Evolutionary conservation across 2,113 vertebrate species (phyloP), one percentile per base, ranked within the genome.

Genomic region (Myodes glareolus): DNA sequence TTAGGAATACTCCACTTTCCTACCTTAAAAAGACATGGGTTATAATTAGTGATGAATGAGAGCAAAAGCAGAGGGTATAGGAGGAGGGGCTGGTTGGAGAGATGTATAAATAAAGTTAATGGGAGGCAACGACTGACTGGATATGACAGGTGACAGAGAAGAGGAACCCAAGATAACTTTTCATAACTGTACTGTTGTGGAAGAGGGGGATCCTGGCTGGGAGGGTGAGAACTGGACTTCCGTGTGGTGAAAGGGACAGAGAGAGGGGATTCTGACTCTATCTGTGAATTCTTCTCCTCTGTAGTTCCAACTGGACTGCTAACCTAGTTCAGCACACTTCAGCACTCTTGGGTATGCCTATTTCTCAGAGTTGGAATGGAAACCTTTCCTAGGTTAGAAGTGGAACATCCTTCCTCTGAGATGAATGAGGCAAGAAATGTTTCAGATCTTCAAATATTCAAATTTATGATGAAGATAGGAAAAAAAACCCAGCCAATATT

Each of bases 61-160:
- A 85, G 78, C 33, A 39, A 52, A 86, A 50, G 42, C 80, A 73
- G 80, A 82, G 52, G 67, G 17, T 5, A 7, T 73, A 42, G 73
- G 47, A 78, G 65, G 72, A 92, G 76, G 4, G 21, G 14, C 47
- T 36, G 9, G 68, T 16, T 58, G 63, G 39, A 92, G 65, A 72
- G 77, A 75, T 58, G 76, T 92, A 88, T 90, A 93, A 92, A 85
- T 77, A 93, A 70, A n/a, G 31, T 90, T 85, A 85, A n/a, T 65
- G 86, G 61, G 89, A 55, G 63, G 90, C 95, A 80, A 50, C 76
- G 88, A 88, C 76, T 81, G 92, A 88, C 65, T 91, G 70, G 76
- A 31, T 70, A 47, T 86, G 45, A 67, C 93, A 86, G 70, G 52
- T 89, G 82, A 92, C 78, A n/a, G 52, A 76, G 47, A 50, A 25